Conservation (phyloP, 2,797 vertebrate genomes). For the Chromobotia macracanthus region DNA sequence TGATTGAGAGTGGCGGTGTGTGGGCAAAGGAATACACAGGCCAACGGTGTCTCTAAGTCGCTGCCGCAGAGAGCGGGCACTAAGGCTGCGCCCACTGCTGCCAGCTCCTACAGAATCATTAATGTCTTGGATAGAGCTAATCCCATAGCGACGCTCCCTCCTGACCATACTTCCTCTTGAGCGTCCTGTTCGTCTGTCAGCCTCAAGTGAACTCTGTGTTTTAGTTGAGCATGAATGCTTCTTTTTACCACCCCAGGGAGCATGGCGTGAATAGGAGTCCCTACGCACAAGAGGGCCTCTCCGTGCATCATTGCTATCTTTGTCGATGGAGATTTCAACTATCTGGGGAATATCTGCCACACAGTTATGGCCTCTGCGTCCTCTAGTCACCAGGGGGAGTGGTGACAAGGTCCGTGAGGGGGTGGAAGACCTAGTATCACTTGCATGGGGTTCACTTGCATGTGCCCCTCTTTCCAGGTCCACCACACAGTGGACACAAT, state of each 20-base stretch:
- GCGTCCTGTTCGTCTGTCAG: slow-evolving; percentile 85
- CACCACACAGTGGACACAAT: slow-evolving; percentile 79
- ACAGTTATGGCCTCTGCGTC: slow-evolving; percentile 89
- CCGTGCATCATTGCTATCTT: slow-evolving; percentile 83
- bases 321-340: slow-evolving; percentile 94
- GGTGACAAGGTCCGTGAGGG: slow-evolving; percentile 72
- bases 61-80: slow-evolving; percentile 86
- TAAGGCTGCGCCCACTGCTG: slow-evolving; percentile 77
- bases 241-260: slow-evolving; percentile 97
- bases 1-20: slow-evolving; percentile 79
- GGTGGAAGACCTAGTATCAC: slow-evolving; percentile 76
- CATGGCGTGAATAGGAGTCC: slow-evolving; percentile 96
- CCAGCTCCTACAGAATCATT: slow-evolving; percentile 75
- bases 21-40: slow-evolving; percentile 88
- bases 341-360: slow-evolving; percentile 93
- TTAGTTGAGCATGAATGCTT: slow-evolving; percentile 98
- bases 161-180: slow-evolving; percentile 82
- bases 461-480: slow-evolving; percentile 74
- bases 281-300: slow-evolving; percentile 80
- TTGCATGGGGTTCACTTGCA: slow-evolving; percentile 72
- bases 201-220: slow-evolving; percentile 93
- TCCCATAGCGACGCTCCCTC: slow-evolving; percentile 86
- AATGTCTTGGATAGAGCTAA: slow-evolving; percentile 88
- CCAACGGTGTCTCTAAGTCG: slow-evolving; percentile 92
- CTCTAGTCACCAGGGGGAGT: slow-evolving; percentile 64